Evolutionary conservation across 2,888 invertebrate genomes (phyloP), one percentile per base, ranked within the genome.

Genomic region (Latrodectus elegans): DNA sequence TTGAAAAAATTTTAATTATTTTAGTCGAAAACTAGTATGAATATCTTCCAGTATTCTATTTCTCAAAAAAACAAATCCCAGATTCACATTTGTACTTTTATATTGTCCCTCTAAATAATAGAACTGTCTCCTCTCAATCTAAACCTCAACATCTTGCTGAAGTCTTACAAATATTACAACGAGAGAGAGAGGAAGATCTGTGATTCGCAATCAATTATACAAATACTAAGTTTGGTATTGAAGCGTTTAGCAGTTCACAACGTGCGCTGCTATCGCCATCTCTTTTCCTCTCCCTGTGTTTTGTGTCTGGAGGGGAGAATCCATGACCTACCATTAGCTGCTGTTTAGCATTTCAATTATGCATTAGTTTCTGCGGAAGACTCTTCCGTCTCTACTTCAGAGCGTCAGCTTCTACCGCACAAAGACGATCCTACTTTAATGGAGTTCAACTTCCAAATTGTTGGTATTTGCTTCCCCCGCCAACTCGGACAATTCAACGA

Each of bases 281-380:
- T n/a, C 60, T n/a, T 60, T 60, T n/a, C 60, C 60, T n/a, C 12
- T 60, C 10, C 22, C 17, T 26, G 17, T 22, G 17, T 51, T 12
- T 72, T 72, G 60, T 72, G 60, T 82, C 49, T 53, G 26, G 51
- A 22, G 51, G 74, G 38, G 60, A 60, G 38, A 72, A 82, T 82
- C 67, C 74, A 74, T 74, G 67, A 75, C 68, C 74, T 55, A 49
- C 68, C 74, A 82, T 82, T 82, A 82, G 67, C n/a, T 52, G 14
- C 73, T 75, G 75, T 75, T 82, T 82, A 75, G 82, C 82, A 82
- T 82, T 75, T 68, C 82, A 82, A 82, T 82, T 75, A 82, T 75
- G 55, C 74, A 75, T 70, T 68, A 10, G 53, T 12, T 10, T 78
- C 38, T 12, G 17, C 55, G 55, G 22, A 52, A 52, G 68, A 17